These are phyloP conservation scores for Trichonephila clavipes DNA, from an alignment of 1,140 invertebrate genomes.

Conservation along the genomic window DNA sequence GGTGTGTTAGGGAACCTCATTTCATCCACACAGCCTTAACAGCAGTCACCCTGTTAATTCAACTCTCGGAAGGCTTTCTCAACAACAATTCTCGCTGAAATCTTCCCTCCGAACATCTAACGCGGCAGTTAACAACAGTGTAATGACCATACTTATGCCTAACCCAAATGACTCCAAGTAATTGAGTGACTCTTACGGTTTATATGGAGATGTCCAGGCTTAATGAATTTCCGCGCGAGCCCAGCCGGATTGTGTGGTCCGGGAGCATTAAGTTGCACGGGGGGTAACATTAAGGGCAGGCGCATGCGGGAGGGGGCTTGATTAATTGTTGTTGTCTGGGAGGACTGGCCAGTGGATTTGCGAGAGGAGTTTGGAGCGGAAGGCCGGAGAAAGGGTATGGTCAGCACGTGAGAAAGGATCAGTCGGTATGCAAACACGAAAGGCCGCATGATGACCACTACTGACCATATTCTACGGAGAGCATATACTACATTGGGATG, in stretches of 20 bases:
- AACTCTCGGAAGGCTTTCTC: conserved; percentile 18
- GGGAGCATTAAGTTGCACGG: conserved; percentile 66
- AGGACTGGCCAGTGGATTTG: conserved; percentile 44
- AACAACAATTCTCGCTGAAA: conserved; percentile 57
- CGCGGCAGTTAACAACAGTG: conserved; percentile 65
- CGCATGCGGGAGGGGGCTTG: background rate
- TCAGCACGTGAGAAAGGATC: conserved; percentile 47
- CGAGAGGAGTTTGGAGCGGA: background rate
- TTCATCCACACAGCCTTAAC: conserved; percentile 30
- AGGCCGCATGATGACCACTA: background rate
- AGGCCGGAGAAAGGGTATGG: conserved; percentile 38
- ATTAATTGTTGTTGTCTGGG: conserved; percentile 57
- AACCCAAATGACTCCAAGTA: conserved; percentile 70
- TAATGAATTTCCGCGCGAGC: conserved; percentile 35
- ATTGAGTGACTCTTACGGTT: conserved; percentile 71
- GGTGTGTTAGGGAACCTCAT: conserved; percentile 55
- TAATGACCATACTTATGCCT: conserved; percentile 75
- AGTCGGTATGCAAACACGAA: conserved; percentile 29
- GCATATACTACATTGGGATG: background rate
- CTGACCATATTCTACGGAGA: background rate
- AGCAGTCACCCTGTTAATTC: conserved; percentile 64
- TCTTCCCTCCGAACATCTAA: conserved; percentile 24
- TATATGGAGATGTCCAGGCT: conserved; percentile 65
- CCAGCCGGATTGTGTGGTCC: conserved; percentile 41
- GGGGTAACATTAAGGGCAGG: conserved; percentile 3